Base-by-base conservation (phyloP, 2,113 vertebrate genomes). In the Paraplagusia blochii region DNA sequence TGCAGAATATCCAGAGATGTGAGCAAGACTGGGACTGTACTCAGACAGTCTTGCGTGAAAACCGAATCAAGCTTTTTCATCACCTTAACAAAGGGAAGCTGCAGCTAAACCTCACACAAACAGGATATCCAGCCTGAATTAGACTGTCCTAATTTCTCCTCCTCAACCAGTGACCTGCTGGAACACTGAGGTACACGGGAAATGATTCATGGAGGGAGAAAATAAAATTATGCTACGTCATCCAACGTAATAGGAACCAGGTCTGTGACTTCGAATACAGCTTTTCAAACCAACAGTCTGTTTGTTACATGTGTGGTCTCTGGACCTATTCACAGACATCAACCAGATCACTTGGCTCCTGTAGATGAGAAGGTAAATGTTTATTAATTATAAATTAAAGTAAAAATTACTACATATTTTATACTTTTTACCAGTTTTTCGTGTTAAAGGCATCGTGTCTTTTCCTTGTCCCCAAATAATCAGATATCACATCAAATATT, bases 241-340 rank as follows among this genome's bases (percentile, higher is more conserved):
- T 82, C 78, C 81, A 70, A 82, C 76, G 60, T 68, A 70, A 81
- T 86, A 76, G 75, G 58, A 66, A 51, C 59, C 35, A 29, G 35
- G 13, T 65, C 60, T 50, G 53, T 61, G 22, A 29, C 22, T 29
- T 29, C 6, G 22, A 6, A n/a, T n/a, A n/a, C n/a, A 29, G 22
- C 22, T 29, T 29, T 29, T 29, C 6, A 29, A 29, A 29, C 22
- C 22, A 29, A 29, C 22, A 29, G 22, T 29, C 22, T 29, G 22
- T 29, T 29, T 29, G 22, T 29, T 29, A 29, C 22, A 29, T 29
- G 22, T 29, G 22, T 29, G 22, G n/a, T n/a, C n/a, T 29, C 22
- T 29, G 22, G 6, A 29, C 22, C 22, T 29, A 6, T 29, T 29
- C 22, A 4, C 6, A 29, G 2, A 29, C 22, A 4, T 29, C n/a